Conservation (phyloP, 30 jellyfish, hydroid and myxozoan genomes). For the Aurelia sp. region DNA sequence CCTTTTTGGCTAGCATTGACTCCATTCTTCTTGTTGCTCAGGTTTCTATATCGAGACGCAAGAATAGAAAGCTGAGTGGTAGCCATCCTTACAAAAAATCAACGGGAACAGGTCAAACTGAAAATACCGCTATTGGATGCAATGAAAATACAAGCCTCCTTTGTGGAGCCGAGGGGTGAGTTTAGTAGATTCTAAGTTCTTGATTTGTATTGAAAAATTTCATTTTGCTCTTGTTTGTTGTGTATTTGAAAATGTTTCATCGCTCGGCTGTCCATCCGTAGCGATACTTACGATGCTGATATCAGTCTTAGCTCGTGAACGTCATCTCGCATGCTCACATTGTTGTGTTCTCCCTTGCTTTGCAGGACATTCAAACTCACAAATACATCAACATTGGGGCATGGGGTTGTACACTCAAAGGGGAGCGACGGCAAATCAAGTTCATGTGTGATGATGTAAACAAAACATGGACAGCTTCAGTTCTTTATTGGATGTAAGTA, state of each 20-base stretch:
- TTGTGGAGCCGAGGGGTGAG: conserved; percentile 52
- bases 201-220: no score
- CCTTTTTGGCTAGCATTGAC: no score
- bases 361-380: conserved; percentile 1
- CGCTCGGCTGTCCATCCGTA: no score
- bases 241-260: no score
- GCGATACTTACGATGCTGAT: no score
- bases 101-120: neutral
- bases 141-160: conserved; percentile 33
- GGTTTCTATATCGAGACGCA: conserved; percentile 53
- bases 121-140: neutral
- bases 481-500: no score
- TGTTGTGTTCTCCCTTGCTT: neutral
- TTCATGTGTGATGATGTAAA: neutral
- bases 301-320: no score
- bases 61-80: conserved; percentile 32
- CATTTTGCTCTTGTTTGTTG: no score
- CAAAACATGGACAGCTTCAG: neutral
- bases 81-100: conserved; percentile 11
- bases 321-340: no score
- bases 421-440: neutral
- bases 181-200: neutral
- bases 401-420: neutral
- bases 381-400: neutral
- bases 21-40: neutral